phyloP scores from a whole-genome alignment of 2,113 vertebrate genomes.

The Chiloscyllium plagiosum region DNA sequence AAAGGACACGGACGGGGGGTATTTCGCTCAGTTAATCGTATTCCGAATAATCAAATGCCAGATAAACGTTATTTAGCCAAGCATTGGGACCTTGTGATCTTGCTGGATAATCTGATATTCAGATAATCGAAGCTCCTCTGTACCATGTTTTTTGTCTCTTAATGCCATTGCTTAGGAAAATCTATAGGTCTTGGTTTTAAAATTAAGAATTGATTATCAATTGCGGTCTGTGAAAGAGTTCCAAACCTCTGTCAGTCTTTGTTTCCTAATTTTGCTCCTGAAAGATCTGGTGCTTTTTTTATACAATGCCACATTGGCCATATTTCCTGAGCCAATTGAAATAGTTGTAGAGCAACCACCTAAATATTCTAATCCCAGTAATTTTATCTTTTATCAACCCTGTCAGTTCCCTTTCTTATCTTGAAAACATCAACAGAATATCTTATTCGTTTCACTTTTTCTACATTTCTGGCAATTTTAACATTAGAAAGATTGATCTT shows the following conservation, averaged over 20 bases:
- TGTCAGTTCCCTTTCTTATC: not conserved
- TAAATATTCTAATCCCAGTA: no score
- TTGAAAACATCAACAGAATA: not conserved
- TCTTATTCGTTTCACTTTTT: not conserved
- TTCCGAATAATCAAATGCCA: no score
- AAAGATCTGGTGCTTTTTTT: not conserved
- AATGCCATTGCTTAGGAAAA: not conserved
- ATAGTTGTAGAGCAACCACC: not conserved
- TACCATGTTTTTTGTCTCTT: not conserved
- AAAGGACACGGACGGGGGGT: no score
- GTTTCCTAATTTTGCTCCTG: not conserved
- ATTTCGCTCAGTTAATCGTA: no score
- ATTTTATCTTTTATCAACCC: not conserved
- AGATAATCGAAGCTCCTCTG: no score
- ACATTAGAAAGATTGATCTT: not conserved
- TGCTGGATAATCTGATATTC: no score
- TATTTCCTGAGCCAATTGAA: not conserved
- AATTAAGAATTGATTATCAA: not conserved
- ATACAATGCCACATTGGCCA: not conserved
- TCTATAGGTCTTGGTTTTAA: not conserved
- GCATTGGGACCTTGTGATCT: no score
- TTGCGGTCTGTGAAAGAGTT: not conserved
- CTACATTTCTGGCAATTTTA: not conserved
- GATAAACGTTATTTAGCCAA: no score
- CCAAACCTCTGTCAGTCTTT: not conserved